These are phyloP conservation scores for Cephalopterus ornatus DNA, from an alignment of 2,113 vertebrate species.

Conservation along the genomic window DNA sequence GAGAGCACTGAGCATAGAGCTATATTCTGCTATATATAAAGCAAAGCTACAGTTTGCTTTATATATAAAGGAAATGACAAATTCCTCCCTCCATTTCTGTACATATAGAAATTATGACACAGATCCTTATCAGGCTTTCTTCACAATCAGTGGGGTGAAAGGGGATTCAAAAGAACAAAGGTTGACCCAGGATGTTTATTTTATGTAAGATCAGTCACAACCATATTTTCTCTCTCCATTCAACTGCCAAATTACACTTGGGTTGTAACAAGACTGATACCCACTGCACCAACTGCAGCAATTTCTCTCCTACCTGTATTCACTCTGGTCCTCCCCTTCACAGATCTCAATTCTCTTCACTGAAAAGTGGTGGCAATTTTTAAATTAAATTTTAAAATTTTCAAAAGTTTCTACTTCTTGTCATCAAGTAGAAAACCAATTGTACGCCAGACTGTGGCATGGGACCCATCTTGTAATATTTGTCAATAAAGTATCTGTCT, in stretches of 20 bases:
- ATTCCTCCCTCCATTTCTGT: not conserved
- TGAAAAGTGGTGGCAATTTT: not conserved
- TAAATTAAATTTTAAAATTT: not conserved
- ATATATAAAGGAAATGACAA: not conserved
- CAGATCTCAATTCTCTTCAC: not conserved
- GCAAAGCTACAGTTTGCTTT: not conserved
- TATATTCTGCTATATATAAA: not conserved
- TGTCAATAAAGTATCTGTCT: not conserved
- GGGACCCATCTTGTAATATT: not conserved
- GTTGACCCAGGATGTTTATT: not conserved
- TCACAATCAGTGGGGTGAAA: not conserved
- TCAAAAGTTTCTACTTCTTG: not conserved
- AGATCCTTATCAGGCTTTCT: not conserved
- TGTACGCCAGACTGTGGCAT: not conserved
- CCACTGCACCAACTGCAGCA: not conserved
- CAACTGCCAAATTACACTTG: not conserved
- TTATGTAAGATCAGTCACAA: not conserved
- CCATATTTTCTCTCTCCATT: not conserved
- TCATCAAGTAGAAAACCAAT: not conserved
- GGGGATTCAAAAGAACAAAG: not conserved
- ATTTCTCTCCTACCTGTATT: not conserved
- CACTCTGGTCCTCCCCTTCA: not conserved
- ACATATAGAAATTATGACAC: not conserved
- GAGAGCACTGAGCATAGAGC: not conserved
- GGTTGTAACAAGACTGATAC: not conserved